phyloP scores from a whole-genome alignment of 2,888 invertebrate genomes.

The Anaspis maculata region DNA sequence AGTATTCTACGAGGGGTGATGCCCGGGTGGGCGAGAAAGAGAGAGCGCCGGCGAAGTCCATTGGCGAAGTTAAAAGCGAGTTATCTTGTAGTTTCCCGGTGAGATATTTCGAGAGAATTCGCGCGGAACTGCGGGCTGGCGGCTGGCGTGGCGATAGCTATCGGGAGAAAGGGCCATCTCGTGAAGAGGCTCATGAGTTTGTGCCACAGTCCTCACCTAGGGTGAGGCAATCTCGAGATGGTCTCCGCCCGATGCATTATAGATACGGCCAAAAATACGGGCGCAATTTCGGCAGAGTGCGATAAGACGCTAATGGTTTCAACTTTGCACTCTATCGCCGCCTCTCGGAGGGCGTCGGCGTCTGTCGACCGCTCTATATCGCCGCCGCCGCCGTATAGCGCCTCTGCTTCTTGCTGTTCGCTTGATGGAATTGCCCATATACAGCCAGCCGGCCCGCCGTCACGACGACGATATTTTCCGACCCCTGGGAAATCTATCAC shows the following conservation, averaged over 20 bases:
- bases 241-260: slow-evolving; percentile 41
- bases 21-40: no score
- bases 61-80: no score
- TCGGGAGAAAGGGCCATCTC: no score
- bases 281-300: slow-evolving; percentile 43
- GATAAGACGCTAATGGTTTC: slow-evolving; percentile 52
- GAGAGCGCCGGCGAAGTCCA: no score
- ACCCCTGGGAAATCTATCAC: slow-evolving; percentile 43
- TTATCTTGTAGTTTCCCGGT: no score
- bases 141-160: no score
- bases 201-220: slow-evolving; percentile 29
- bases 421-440: slow-evolving; percentile 20
- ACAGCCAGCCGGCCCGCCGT: slow-evolving; percentile 2
- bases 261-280: slow-evolving; percentile 46
- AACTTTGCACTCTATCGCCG: slow-evolving; percentile 51
- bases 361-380: slow-evolving; percentile 21
- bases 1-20: no score
- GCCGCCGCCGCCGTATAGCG: slow-evolving; percentile 10
- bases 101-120: no score
- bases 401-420: no score
- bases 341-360: slow-evolving; percentile 25
- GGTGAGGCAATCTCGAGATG: slow-evolving; percentile 33
- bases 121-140: no score
- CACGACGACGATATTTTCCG: slow-evolving; percentile 16
- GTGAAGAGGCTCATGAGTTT: slow-evolving; percentile 20